Conservation (phyloP, 2,797 vertebrate genomes). For the Falco peregrinus region DNA sequence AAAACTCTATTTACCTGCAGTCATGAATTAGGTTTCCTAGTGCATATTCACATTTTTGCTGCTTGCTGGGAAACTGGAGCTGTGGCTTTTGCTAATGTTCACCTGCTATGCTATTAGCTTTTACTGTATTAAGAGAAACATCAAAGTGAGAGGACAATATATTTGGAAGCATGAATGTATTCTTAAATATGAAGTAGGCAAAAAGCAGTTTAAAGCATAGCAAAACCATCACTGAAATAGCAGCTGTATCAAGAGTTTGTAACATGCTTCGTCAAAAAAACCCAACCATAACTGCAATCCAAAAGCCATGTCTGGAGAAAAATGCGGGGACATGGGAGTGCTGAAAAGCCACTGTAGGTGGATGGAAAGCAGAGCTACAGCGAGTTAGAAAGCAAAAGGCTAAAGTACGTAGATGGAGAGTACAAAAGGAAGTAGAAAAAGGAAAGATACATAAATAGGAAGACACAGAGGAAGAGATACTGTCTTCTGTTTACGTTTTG, state of each 20-base stretch:
- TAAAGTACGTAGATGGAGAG: conserved; percentile 14
- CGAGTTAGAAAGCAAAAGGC: conserved; percentile 39
- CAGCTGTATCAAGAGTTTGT: not conserved
- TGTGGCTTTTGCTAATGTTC: conserved; percentile 40
- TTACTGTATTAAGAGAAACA: conserved; percentile 16
- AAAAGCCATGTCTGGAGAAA: not conserved
- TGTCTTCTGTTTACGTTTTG: conserved; percentile 44
- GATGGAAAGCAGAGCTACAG: conserved; percentile 32
- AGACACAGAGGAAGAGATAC: not conserved
- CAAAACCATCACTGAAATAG: conserved; percentile 16
- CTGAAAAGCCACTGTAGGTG: conserved; percentile 29
- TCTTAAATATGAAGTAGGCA: not conserved
- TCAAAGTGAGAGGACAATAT: not conserved
- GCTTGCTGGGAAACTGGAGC: conserved; percentile 4
- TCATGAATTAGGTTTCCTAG: conserved; percentile 1
- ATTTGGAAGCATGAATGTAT: not conserved
- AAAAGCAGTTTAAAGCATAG: not conserved
- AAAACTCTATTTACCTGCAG: not conserved
- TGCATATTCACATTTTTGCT: conserved; percentile 16
- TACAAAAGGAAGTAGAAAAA: not conserved
- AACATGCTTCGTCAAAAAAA: not conserved
- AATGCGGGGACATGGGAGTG: not conserved
- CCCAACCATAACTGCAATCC: not conserved
- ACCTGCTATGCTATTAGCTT: conserved; percentile 26
- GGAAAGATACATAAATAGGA: not conserved